These are phyloP conservation scores for Conger conger DNA, from an alignment of 2,113 vertebrate species.

Conservation along the genomic window DNA sequence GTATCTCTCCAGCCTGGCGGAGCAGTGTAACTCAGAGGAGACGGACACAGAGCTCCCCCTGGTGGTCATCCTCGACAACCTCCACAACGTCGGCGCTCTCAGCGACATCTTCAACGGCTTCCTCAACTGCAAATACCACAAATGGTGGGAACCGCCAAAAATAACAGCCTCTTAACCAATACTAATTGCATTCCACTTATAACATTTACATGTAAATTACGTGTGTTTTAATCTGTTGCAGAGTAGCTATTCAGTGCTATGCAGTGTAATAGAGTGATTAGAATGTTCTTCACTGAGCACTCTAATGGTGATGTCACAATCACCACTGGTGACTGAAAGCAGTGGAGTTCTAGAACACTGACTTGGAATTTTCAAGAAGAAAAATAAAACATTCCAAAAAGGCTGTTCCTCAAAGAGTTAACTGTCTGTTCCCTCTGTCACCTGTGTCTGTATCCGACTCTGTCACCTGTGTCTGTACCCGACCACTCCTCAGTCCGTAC, in stretches of 20 bases:
- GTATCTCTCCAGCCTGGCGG: constrained; percentile 88
- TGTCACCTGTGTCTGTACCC: constrained; percentile 33
- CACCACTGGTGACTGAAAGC: too few relatives aligned
- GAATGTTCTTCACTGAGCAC: too few relatives aligned
- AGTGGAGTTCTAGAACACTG: background rate
- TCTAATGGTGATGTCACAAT: too few relatives aligned
- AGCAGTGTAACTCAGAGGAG: constrained; percentile 87
- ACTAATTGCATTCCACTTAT: too few relatives aligned
- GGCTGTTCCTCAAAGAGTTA: background rate
- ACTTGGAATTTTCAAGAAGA: background rate
- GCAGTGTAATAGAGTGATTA: background rate
- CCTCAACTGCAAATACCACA: constrained; percentile 97
- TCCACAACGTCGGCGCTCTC: constrained; percentile 90
- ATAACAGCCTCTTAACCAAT: too few relatives aligned
- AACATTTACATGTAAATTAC: too few relatives aligned
- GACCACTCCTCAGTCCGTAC: constrained; percentile 79
- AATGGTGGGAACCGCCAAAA: constrained; percentile 93
- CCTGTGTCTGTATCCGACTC: constrained; percentile 38
- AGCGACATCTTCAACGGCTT: constrained; percentile 98
- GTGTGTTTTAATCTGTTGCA: too few relatives aligned
- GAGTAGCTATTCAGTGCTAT: background rate
- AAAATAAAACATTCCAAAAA: background rate
- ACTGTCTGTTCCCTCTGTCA: background rate
- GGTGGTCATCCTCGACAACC: constrained; percentile 95
- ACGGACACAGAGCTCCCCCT: constrained; percentile 82